Percentiles rank a stretch among this genome's conserved stretches.
These are phyloP conservation scores for Stratiomys singularior DNA, from an alignment of 2,888 invertebrate genomes.

Conservation along the genomic window DNA sequence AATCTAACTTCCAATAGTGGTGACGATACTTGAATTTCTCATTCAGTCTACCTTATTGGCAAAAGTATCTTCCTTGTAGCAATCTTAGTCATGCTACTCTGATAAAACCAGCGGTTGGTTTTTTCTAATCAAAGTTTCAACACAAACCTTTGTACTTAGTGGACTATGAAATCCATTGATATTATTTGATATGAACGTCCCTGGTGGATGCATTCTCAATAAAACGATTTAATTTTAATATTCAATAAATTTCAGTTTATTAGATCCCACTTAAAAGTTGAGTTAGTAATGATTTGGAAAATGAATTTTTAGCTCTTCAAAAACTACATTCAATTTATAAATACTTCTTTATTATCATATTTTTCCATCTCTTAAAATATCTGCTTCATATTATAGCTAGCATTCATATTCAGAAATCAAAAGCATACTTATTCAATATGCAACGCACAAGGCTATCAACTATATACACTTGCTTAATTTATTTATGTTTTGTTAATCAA, in stretches of 20 bases:
- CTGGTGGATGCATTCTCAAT: background rate
- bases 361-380: constrained; percentile 14
- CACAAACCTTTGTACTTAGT: no score
- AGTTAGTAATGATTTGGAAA: background rate
- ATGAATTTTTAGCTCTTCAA: background rate
- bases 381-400: background rate
- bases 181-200: no score
- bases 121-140: no score
- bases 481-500: background rate
- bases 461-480: constrained; percentile 14
- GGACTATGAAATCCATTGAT: no score
- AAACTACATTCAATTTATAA: constrained; percentile 37
- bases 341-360: constrained; percentile 31
- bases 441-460: constrained; percentile 19
- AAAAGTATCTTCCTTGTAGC: no score
- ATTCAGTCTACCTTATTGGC: no score
- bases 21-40: no score
- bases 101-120: no score
- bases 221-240: background rate
- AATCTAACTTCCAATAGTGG: no score
- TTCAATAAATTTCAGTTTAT: constrained; percentile 1
- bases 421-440: constrained; percentile 22
- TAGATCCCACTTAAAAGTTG: background rate
- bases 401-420: constrained; percentile 18
- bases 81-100: no score